A percentile compares a stretch with the other conserved stretches of the same genome.
These are phyloP conservation scores for Parambassis ranga DNA, from an alignment of 2,797 vertebrate species.

Conservation along the genomic window DNA sequence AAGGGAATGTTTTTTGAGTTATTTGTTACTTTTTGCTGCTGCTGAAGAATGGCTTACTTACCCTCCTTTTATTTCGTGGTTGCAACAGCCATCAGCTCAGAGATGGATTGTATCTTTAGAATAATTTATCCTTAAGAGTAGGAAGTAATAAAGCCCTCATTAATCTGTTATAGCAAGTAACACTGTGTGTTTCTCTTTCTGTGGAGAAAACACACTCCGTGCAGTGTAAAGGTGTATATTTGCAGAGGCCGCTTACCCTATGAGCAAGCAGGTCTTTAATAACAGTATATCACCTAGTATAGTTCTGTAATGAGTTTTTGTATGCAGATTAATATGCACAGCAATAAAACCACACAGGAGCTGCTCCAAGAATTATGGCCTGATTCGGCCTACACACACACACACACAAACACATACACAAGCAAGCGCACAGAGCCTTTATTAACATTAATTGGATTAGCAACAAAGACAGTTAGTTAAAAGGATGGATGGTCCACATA, in stretches of 20 bases:
- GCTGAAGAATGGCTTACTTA: neutral
- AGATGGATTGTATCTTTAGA: neutral
- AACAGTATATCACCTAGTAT: neutral
- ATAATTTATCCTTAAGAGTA: neutral
- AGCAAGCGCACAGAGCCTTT: neutral
- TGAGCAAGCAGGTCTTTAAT: slow-evolving; percentile 20
- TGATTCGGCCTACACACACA: neutral
- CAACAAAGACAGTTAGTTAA: neutral
- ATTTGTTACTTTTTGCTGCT: neutral
- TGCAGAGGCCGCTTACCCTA: neutral
- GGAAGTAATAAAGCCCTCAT: neutral
- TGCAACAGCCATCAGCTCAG: neutral
- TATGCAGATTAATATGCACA: slow-evolving; percentile 40
- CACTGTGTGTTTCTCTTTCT: neutral
- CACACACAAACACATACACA: neutral
- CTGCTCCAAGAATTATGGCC: neutral
- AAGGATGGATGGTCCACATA: neutral
- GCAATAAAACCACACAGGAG: slow-evolving; percentile 32
- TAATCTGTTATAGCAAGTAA: neutral
- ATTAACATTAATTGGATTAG: slow-evolving; percentile 2
- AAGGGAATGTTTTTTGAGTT: neutral
- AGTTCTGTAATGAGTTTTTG: slow-evolving; percentile 41
- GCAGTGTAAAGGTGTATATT: neutral
- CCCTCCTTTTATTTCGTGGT: neutral
- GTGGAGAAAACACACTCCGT: neutral